Evolutionary conservation across 2,113 vertebrate species (phyloP).

Genomic region (Rhegmatorhina hoffmannsi): DNA sequence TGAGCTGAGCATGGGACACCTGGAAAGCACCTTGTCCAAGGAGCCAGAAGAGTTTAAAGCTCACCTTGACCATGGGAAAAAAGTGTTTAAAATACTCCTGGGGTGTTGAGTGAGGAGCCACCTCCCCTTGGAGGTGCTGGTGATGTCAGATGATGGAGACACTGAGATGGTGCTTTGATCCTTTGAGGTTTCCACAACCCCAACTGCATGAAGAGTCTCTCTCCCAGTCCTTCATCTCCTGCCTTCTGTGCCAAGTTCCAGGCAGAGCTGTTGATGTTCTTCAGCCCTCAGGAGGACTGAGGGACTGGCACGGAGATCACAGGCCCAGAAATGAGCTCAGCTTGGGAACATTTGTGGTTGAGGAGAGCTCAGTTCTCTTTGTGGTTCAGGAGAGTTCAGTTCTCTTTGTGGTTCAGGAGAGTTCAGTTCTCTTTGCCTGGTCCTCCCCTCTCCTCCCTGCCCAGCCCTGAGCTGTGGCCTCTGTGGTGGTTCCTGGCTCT

Average conservation of each 20-base stretch:
- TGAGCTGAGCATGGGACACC: fast-evolving
- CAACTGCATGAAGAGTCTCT: neutral
- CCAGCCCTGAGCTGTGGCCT: neutral
- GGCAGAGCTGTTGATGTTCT: neutral
- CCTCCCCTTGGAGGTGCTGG: neutral
- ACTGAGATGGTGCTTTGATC: neutral
- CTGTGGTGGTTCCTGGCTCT: slow-evolving; percentile 33
- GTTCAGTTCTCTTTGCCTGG: no score
- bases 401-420: no score
- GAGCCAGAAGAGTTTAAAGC: neutral
- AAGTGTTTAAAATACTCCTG: fast-evolving
- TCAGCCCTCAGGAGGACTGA: slow-evolving; percentile 36
- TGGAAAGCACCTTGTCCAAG: neutral
- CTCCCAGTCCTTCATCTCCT: neutral
- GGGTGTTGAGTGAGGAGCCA: neutral
- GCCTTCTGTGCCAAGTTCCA: neutral
- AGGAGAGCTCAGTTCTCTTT: neutral
- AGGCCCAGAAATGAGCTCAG: slow-evolving; percentile 47
- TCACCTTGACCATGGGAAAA: neutral
- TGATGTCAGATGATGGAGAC: neutral
- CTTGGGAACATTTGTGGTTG: neutral
- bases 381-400: neutral
- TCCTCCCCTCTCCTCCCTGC: neutral
- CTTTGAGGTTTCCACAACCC: neutral
- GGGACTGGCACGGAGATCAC: neutral